Conservation (phyloP, 2,113 vertebrate species). For the Plecotus auritus region DNA sequence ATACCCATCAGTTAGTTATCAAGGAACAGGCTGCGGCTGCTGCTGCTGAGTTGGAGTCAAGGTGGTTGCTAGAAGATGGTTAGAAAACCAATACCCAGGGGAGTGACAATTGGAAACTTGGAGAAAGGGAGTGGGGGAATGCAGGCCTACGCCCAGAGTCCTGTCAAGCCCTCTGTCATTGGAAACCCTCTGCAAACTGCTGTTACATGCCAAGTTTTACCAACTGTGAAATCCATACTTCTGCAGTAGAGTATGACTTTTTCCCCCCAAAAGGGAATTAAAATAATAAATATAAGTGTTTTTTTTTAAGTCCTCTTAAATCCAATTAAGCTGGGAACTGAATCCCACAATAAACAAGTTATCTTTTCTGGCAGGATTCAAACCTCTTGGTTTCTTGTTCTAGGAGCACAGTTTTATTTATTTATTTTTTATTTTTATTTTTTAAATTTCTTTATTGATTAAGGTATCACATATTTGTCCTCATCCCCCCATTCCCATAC, state of each 20-base stretch:
- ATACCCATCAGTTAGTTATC: background rate
- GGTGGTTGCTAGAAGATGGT: slow-evolving; percentile 37
- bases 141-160: background rate
- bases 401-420: too few species aligned
- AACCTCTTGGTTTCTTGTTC: slow-evolving; percentile 62
- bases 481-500: too few species aligned
- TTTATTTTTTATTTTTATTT: too few species aligned
- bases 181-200: background rate
- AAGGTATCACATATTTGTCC: too few species aligned
- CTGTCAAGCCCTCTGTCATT: slow-evolving; percentile 9
- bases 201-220: slow-evolving; percentile 59
- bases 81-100: background rate
- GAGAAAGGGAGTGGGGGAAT: slow-evolving; percentile 39
- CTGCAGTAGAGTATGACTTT: slow-evolving; percentile 55
- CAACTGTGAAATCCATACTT: slow-evolving; percentile 78
- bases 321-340: background rate
- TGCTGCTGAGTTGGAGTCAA: slow-evolving; percentile 20
- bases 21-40: background rate
- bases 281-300: slow-evolving; percentile 9
- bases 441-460: too few species aligned
- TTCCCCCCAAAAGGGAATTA: slow-evolving; percentile 44
- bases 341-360: slow-evolving; percentile 54
- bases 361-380: slow-evolving; percentile 31
- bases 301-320: background rate
- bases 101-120: slow-evolving; percentile 32